Evolutionary conservation across 2,888 invertebrate species (phyloP).

Genomic region (Helleia helle): DNA sequence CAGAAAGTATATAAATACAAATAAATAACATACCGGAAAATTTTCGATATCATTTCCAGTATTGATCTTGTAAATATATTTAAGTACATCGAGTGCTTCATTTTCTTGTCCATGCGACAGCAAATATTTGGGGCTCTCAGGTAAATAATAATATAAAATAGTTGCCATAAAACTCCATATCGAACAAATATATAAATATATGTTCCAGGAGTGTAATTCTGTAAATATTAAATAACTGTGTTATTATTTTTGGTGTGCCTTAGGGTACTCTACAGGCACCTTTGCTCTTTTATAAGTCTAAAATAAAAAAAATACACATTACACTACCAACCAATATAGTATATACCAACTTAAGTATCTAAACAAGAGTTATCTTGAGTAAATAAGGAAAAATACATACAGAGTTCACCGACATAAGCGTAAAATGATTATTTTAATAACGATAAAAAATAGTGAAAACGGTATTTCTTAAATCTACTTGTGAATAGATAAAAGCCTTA

Average conservation of each 20-base stretch:
- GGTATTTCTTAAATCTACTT: too few relatives aligned
- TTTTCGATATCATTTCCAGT: conserved; percentile 32
- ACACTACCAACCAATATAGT: too few relatives aligned
- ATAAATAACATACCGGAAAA: conserved; percentile 34
- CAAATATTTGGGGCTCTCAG: conserved; percentile 45
- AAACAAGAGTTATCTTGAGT: too few relatives aligned
- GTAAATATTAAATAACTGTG: conserved; percentile 20
- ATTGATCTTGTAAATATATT: conserved; percentile 34
- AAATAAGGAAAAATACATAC: too few relatives aligned
- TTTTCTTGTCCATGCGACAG: conserved; percentile 35
- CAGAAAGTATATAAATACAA: too few relatives aligned
- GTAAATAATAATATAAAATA: conserved; percentile 33
- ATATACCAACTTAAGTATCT: too few relatives aligned
- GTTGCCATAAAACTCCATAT: conserved; percentile 37
- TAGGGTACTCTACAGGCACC: neutral
- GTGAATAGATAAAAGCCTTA: too few relatives aligned
- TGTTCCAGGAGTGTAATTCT: conserved; percentile 45
- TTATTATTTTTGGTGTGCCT: neutral
- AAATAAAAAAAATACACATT: too few relatives aligned
- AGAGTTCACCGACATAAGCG: too few relatives aligned
- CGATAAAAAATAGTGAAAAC: too few relatives aligned
- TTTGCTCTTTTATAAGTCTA: too few relatives aligned
- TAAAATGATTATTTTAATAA: too few relatives aligned
- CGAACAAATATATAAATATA: conserved; percentile 38
- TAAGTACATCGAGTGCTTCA: conserved; percentile 37